Conservation (phyloP, 2,113 vertebrate species). For the Anguilla rostrata region DNA sequence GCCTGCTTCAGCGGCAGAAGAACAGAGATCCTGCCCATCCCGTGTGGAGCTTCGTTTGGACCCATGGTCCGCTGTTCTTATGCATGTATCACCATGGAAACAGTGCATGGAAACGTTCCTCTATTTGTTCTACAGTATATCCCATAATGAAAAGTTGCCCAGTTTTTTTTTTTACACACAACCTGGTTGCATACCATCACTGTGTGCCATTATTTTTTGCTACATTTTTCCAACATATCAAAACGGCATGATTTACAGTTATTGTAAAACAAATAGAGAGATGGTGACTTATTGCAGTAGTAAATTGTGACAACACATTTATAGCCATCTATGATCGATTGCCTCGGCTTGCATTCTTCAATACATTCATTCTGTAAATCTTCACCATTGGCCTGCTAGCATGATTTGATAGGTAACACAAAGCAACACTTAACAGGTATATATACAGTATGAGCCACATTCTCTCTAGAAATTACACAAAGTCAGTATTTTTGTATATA, state of each 20-base stretch:
- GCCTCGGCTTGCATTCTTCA: background rate
- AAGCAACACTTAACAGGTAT: background rate
- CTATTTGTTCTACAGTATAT: no score
- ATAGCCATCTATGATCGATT: background rate
- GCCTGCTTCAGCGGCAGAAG: no score
- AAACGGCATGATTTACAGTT: background rate
- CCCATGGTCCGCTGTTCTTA: no score
- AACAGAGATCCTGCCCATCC: no score
- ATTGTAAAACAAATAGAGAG: background rate
- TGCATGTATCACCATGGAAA: no score
- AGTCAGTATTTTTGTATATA: no score
- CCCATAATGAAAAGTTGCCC: no score
- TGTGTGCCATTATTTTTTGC: background rate
- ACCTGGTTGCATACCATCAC: background rate
- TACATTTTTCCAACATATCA: background rate
- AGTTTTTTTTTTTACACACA: background rate
- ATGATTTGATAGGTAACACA: background rate
- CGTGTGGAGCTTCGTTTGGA: background rate
- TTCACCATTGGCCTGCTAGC: background rate
- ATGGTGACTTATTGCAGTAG: background rate
- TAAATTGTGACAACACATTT: background rate
- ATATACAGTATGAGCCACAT: background rate
- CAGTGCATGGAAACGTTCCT: no score
- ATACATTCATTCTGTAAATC: background rate
- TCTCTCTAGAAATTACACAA: background rate